Conservation (phyloP, 2,113 vertebrate genomes). For the Hemibates koningsi region DNA sequence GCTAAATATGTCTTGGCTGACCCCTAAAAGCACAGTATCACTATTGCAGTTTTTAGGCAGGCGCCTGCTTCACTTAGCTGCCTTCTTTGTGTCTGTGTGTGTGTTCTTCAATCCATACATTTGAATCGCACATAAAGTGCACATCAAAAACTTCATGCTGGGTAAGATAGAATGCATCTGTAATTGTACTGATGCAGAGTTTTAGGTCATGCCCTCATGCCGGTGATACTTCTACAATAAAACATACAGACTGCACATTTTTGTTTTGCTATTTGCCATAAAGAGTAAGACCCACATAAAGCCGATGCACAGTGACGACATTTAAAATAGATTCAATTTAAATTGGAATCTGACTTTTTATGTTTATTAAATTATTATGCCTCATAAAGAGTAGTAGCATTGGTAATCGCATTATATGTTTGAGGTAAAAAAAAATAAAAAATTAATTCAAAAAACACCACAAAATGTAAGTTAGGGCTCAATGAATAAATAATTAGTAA, state of each 20-base stretch:
- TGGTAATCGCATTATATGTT: neutral
- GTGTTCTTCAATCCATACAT: conserved; percentile 25
- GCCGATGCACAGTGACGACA: neutral
- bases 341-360: neutral
- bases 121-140: conserved; percentile 28
- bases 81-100: neutral
- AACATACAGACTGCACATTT: neutral
- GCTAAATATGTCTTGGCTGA: conserved; percentile 72
- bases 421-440: neutral
- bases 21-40: conserved; percentile 65
- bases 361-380: neutral
- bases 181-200: conserved; percentile 28
- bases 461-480: neutral
- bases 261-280: neutral
- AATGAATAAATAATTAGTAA: neutral
- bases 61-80: conserved; percentile 18
- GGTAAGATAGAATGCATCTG: neutral
- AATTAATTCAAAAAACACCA: neutral
- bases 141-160: neutral
- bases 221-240: neutral
- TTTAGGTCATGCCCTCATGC: neutral
- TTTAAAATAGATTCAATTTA: neutral
- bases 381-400: neutral
- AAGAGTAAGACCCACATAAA: neutral
- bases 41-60: conserved; percentile 36